Evolutionary conservation across 1,140 invertebrate species (phyloP), one percentile per base, ranked within the genome.

Genomic region (Platorchestia sp.): DNA sequence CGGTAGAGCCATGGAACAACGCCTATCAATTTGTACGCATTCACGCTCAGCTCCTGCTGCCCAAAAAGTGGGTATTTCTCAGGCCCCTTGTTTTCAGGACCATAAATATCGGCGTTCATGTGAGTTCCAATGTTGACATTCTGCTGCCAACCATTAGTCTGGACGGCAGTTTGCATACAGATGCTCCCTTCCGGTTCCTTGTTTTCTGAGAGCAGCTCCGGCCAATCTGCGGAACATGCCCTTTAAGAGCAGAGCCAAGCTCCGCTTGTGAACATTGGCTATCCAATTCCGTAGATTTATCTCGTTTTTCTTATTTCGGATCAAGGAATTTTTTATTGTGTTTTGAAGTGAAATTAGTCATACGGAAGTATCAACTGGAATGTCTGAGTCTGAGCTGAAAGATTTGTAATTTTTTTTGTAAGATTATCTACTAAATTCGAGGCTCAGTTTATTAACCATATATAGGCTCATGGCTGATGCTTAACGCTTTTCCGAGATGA

Each of bases 61-160:
- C 43, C 10, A 89, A 89, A 44, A 44, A 44, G 43, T 16, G 10
- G 87, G 27, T 89, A 41, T 27, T 89, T 42, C 87, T 41, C 87
- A 16, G 87, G 59, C 36, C 59, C 59, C 59, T 75, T 75, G 59
- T 75, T 89, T 89, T 44, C 43, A 44, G 10, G 43, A 89, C 87
- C 41, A 89, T 89, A 89, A 89, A 89, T 89, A 89, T 89, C 87
- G 87, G 43, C 87, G 87, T 44, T 89, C 87, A 89, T 89, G 87
- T 41, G 87, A 89, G 87, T 89, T 89, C 87, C 87, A 89, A 89
- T 89, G 87, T 89, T 89, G 87, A 89, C 87, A 89, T 89, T 89
- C 43, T 89, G 87, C 87, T 89, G 87, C 87, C 87, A 89, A 44
- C 87, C 87, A 89, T 89, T 89, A 89, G 87, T 89, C 87, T 89